Conservation (phyloP, 1,140 invertebrate species). For the Dendrolimus punctatus region DNA sequence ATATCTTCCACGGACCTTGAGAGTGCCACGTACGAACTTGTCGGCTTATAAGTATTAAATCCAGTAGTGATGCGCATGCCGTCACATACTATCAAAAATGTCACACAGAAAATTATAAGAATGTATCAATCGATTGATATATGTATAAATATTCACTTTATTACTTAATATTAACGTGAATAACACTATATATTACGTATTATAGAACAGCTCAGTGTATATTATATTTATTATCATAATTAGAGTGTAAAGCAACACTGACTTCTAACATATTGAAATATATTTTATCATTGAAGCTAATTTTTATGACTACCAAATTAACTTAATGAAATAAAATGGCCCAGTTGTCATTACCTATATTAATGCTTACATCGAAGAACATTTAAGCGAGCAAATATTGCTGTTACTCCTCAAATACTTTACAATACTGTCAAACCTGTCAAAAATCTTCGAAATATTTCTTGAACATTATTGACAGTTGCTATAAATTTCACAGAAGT, state of each 20-base stretch:
- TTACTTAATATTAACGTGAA: constrained; percentile 53
- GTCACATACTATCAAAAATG: too few species aligned
- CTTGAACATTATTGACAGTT: too few species aligned
- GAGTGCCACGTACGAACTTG: too few species aligned
- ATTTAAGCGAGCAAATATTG: too few species aligned
- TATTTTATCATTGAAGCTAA: constrained; percentile 50
- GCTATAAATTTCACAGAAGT: too few species aligned
- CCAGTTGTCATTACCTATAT: not conserved
- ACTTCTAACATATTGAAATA: constrained; percentile 59
- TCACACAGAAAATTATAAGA: too few species aligned
- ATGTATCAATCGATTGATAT: constrained; percentile 1
- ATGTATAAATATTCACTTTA: constrained; percentile 54
- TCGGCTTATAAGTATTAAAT: too few species aligned
- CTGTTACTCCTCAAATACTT: too few species aligned
- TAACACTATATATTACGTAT: constrained; percentile 65
- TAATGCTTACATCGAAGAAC: not conserved
- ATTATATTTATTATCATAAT: constrained; percentile 22
- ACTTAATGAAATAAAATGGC: constrained; percentile 39
- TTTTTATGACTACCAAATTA: constrained; percentile 59
- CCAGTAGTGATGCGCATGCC: too few species aligned
- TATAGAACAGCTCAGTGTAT: constrained; percentile 59
- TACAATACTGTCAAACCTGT: too few species aligned
- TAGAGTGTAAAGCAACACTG: constrained; percentile 57
- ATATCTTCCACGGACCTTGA: too few species aligned
- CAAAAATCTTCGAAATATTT: too few species aligned